phyloP scores from a whole-genome alignment of 2,888 invertebrate species.

The Cataglyphis cursor region DNA sequence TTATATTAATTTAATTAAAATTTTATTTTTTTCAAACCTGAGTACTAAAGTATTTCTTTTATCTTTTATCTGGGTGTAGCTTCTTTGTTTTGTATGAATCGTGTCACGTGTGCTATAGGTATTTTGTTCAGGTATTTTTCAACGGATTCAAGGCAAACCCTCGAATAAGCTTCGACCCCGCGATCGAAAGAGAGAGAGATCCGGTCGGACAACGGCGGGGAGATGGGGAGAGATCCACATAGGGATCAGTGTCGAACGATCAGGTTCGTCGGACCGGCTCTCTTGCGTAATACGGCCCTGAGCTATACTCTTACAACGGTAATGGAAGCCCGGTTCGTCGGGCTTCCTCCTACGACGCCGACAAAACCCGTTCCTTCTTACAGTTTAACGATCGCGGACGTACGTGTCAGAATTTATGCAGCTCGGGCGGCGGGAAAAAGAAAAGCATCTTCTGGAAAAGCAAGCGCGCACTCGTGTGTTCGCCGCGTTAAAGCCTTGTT shows the following conservation, averaged over 20 bases:
- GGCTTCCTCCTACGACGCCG: conserved; percentile 80
- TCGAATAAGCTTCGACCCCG: conserved; percentile 25
- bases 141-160: background rate
- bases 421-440: conserved; percentile 40
- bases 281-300: conserved; percentile 83
- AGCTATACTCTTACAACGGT: conserved; percentile 83
- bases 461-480: background rate
- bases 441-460: conserved; percentile 7
- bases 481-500: conserved; percentile 2
- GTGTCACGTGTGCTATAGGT: background rate
- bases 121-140: conserved; percentile 27
- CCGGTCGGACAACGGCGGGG: background rate
- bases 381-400: conserved; percentile 74
- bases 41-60: background rate
- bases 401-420: conserved; percentile 68
- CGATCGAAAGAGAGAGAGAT: conserved; percentile 29
- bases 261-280: conserved; percentile 73
- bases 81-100: background rate
- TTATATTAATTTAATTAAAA: background rate
- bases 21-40: background rate
- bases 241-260: conserved; percentile 49
- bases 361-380: conserved; percentile 81
- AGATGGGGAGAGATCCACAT: conserved; percentile 20
- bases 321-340: conserved; percentile 79
- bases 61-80: background rate